phyloP scores from a whole-genome alignment of 2,113 vertebrate species.

The Tetrao urogallus region DNA sequence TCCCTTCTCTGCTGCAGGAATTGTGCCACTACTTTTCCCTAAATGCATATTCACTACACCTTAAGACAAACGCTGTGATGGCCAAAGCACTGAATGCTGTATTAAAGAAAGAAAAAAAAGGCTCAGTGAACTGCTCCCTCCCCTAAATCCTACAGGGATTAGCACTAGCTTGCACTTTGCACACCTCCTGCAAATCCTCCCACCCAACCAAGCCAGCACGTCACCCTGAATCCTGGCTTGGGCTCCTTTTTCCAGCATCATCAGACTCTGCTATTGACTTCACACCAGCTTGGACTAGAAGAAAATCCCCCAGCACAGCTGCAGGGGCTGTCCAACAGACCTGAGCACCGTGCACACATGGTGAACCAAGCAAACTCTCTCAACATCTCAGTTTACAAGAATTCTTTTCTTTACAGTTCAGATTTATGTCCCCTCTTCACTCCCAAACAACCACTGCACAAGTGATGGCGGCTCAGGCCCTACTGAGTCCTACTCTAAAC shows the following conservation, averaged over 20 bases:
- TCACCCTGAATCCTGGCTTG: fast-evolving
- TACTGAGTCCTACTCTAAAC: background rate
- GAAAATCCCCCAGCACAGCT: background rate
- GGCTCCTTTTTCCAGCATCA: background rate
- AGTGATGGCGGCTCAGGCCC: background rate
- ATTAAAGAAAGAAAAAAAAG: background rate
- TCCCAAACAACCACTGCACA: background rate
- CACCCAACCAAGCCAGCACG: fast-evolving
- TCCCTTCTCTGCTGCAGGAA: background rate
- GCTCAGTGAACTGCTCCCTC: background rate
- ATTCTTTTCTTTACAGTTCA: background rate
- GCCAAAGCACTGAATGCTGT: background rate
- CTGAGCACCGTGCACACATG: too few species aligned
- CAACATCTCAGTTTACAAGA: background rate
- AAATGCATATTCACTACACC: background rate
- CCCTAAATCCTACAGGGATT: background rate
- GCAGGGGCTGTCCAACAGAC: background rate
- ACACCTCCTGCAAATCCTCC: background rate
- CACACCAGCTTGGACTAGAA: background rate
- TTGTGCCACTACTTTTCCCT: background rate
- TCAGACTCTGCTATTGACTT: background rate
- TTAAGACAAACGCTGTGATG: background rate
- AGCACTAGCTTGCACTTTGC: background rate
- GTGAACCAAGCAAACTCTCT: background rate
- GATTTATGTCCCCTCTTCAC: fast-evolving